Percentiles rank a stretch among this genome's conserved stretches.
Evolutionary conservation across 2,113 vertebrate genomes (phyloP).

Genomic region (Thomomys bottae): DNA sequence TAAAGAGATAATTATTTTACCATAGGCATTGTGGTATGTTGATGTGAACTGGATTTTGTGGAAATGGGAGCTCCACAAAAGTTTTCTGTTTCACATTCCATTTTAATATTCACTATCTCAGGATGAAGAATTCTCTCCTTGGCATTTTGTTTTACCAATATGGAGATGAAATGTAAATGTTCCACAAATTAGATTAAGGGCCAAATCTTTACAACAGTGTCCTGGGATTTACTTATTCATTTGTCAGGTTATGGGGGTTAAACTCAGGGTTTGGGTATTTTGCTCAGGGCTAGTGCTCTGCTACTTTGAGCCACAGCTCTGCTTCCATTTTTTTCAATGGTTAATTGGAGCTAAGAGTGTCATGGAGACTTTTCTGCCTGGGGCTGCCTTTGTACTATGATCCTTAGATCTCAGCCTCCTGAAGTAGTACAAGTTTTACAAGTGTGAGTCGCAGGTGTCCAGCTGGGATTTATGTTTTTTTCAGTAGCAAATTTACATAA

Average conservation of each 20-base stretch:
- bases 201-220: background rate
- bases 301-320: no score
- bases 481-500: background rate
- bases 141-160: constrained; percentile 27
- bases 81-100: background rate
- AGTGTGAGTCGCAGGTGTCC: no score
- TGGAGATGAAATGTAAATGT: constrained; percentile 44
- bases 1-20: constrained; percentile 28
- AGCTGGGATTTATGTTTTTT: no score
- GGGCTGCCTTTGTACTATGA: no score
- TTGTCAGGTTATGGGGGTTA: no score
- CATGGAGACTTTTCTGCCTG: no score
- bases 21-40: background rate
- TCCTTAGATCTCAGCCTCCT: no score
- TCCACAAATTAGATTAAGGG: constrained; percentile 31
- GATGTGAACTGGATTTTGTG: background rate
- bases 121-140: background rate
- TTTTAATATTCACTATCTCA: constrained; percentile 6
- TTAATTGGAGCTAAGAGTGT: no score
- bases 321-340: no score
- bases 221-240: constrained; percentile 9
- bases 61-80: background rate
- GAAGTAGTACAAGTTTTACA: no score
- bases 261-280: no score
- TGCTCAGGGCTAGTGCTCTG: no score